Evolutionary conservation across 2,113 vertebrate genomes (phyloP).

Genomic region (Phocoena sinus): DNA sequence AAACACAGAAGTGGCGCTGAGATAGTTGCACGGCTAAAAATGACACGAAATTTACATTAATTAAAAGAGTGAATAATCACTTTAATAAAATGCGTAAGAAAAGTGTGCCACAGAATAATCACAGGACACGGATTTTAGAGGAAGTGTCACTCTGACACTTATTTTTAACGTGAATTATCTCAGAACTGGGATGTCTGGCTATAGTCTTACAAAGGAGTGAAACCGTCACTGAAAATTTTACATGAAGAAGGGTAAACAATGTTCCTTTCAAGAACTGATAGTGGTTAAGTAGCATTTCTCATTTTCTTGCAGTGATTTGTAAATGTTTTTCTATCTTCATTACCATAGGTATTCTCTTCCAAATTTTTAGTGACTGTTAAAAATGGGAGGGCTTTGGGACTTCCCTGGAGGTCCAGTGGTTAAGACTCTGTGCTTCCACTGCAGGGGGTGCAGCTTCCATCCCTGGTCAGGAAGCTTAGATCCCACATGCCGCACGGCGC

Average conservation of each 20-base stretch:
- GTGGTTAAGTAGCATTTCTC: background rate
- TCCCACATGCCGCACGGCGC: accelerated
- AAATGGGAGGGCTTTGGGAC: background rate
- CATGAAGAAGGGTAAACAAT: too few species aligned
- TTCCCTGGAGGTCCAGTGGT: too few species aligned
- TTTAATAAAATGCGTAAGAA: background rate
- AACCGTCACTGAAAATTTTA: background rate
- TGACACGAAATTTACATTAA: background rate
- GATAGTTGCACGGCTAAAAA: too few species aligned
- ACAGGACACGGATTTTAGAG: background rate
- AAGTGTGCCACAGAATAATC: too few species aligned
- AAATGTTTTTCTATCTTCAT: background rate
- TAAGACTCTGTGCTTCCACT: too few species aligned
- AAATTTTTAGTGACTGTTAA: background rate
- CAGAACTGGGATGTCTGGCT: background rate
- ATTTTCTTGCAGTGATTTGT: background rate
- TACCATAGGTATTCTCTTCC: background rate
- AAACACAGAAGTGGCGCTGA: accelerated
- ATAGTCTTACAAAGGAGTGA: too few species aligned
- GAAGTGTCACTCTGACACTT: too few species aligned
- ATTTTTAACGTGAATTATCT: background rate
- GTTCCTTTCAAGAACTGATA: background rate
- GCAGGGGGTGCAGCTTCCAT: too few species aligned
- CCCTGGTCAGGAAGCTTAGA: too few species aligned
- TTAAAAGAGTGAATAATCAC: background rate